Evolutionary conservation across 2,797 vertebrate genomes (phyloP).

Genomic region (Valencia hispanica): DNA sequence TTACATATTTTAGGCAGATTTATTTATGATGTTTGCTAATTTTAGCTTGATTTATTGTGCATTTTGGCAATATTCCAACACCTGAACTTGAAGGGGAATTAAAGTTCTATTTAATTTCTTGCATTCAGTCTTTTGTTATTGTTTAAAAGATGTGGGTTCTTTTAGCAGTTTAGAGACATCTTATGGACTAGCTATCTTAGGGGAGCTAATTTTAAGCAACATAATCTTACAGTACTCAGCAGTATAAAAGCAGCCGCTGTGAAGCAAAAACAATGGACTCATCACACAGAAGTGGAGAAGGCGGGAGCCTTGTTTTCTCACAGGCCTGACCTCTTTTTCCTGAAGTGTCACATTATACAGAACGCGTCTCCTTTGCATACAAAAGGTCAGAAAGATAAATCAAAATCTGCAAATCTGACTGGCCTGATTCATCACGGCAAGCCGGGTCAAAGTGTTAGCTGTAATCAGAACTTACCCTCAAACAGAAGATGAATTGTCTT

Average conservation of each 20-base stretch:
- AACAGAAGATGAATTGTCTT: slow-evolving; percentile 75
- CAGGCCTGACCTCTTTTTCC: slow-evolving; percentile 80
- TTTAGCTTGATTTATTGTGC: neutral
- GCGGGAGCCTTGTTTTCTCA: slow-evolving; percentile 72
- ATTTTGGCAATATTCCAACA: neutral
- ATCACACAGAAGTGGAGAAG: slow-evolving; percentile 47
- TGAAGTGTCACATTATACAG: slow-evolving; percentile 80
- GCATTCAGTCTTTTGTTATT: neutral
- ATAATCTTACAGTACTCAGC: slow-evolving; percentile 59
- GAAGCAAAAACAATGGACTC: slow-evolving; percentile 74
- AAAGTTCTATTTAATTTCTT: neutral
- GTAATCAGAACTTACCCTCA: slow-evolving; percentile 73
- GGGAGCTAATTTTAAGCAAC: slow-evolving; percentile 32
- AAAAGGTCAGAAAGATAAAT: slow-evolving; percentile 87
- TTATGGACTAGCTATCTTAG: neutral
- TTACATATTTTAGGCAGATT: neutral
- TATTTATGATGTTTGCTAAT: neutral
- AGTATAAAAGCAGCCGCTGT: slow-evolving; percentile 43
- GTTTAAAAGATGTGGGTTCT: neutral
- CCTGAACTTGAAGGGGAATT: neutral
- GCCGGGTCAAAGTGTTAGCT: slow-evolving; percentile 71
- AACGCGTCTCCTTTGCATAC: slow-evolving; percentile 83
- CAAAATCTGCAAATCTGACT: slow-evolving; percentile 76
- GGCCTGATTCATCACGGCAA: slow-evolving; percentile 80
- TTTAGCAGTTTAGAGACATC: neutral